Evolutionary conservation across 2,797 vertebrate genomes (phyloP), one percentile per base, ranked within the genome.

Genomic region (Pipistrellus pygmaeus): DNA sequence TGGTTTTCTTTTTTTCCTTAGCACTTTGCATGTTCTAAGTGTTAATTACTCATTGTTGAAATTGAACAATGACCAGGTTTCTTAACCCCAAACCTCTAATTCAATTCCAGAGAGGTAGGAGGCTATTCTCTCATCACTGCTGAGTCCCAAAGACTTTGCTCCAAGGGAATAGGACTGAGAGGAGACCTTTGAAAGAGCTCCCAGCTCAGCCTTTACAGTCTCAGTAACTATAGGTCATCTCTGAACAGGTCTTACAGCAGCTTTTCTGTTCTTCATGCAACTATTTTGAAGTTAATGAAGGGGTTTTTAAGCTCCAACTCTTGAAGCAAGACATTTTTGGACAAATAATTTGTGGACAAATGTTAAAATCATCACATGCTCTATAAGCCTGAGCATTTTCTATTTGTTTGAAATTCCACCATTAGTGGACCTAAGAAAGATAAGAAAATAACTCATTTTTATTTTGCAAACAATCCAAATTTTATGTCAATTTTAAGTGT

Each of bases 131-230:
- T 76, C 73, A 44, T 92, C 83, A 51, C 30, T 93, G 57, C 76
- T 81, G 53, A 68, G 64, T 66, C 25, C 44, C 32, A 32, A 48
- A 84, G 84, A 95, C 89, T 96, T 91, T 89, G 97, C 75, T 85
- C 60, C 62, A 76, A 78, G 46, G 53, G 35, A 84, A 81, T 13
- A 55, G 53, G 53, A 72, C 60, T 27, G 25, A 25, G 71, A 83
- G 69, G 55, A 64, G 72, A 83, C 0, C 62, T 76, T 55, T 57
- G 41, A 82, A 75, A 76, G 71, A 25, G 46, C 38, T 89, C 51
- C 44, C 46, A 92, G 83, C 41, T 84, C 75, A 18, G 84, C 20
- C 35, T 80, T 55, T 85, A 57, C 72, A 46, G 75, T 91, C 93
- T 85, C 53, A n/a, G 78, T 57, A 94, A 91, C 76, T 20, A 62